Conservation (phyloP, 2,797 vertebrate genomes). For the Chelidonichthys spinosus region DNA sequence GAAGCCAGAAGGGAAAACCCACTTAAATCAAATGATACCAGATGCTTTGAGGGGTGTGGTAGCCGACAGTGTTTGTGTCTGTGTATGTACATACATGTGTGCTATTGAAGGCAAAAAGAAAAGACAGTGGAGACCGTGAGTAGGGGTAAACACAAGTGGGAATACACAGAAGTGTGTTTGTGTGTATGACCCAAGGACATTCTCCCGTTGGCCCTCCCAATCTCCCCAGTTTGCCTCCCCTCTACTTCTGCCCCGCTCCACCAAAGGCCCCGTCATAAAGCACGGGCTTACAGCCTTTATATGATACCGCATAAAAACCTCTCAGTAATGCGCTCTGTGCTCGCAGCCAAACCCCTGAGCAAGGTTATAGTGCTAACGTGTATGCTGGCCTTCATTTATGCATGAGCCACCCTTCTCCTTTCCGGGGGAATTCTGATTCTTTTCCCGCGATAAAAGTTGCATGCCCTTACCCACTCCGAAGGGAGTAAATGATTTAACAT, state of each 20-base stretch:
- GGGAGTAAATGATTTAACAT: conserved; percentile 84
- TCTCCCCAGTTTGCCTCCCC: conserved; percentile 47
- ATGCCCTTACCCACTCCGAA: conserved; percentile 88
- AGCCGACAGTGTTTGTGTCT: conserved; percentile 7
- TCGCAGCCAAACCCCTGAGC: conserved; percentile 75
- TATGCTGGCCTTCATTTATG: conserved; percentile 88
- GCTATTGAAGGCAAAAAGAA: conserved; percentile 30
- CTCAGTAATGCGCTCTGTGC: conserved; percentile 67
- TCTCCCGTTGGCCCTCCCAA: conserved; percentile 54
- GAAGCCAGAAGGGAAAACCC: not conserved
- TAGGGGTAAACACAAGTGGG: conserved; percentile 48
- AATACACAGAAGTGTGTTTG: conserved; percentile 54
- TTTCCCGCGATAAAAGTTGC: conserved; percentile 82
- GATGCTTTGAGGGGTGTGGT: conserved; percentile 23
- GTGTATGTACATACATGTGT: not conserved
- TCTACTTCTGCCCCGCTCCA: conserved; percentile 27
- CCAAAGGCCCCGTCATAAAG: conserved; percentile 56
- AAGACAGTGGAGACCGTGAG: conserved; percentile 10
- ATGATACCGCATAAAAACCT: conserved; percentile 69
- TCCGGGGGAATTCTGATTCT: conserved; percentile 88
- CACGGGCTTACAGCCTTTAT: conserved; percentile 59
- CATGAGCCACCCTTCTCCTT: conserved; percentile 88
- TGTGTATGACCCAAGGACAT: conserved; percentile 70
- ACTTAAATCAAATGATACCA: conserved; percentile 47
- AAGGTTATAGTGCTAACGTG: conserved; percentile 80